These are phyloP conservation scores for Aptenodytes forsteri DNA, from an alignment of 2,113 vertebrate species.

Conservation along the genomic window DNA sequence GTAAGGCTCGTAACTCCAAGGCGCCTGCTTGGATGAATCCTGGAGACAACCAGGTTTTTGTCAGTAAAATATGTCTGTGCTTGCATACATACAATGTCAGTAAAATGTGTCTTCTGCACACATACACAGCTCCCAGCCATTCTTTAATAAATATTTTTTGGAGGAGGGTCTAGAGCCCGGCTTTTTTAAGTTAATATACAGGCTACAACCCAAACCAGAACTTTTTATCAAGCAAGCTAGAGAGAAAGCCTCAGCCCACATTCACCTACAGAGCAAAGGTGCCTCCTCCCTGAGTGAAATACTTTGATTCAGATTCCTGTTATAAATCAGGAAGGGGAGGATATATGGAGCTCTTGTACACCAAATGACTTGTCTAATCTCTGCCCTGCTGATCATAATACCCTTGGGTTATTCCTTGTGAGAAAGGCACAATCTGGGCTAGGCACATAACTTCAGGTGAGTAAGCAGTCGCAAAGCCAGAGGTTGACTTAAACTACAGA, in stretches of 20 bases:
- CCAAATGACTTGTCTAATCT: not conserved
- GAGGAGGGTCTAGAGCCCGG: not conserved
- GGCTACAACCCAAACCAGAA: not conserved
- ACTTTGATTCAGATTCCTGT: not conserved
- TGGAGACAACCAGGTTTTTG: not conserved
- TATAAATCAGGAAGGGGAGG: not conserved
- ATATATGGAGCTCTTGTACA: not conserved
- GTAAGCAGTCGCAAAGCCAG: not conserved
- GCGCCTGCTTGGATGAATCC: not conserved
- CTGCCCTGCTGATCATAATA: not conserved
- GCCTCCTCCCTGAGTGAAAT: not conserved
- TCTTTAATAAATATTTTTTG: not conserved
- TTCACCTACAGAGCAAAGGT: not conserved
- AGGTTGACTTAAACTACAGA: not conserved
- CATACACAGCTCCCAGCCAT: not conserved
- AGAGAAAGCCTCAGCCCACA: not conserved
- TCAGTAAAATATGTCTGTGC: not conserved
- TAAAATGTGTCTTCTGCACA: not conserved
- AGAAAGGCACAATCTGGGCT: not conserved
- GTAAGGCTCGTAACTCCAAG: not conserved
- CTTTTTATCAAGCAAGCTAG: not conserved
- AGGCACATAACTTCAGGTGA: not conserved
- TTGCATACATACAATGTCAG: not conserved
- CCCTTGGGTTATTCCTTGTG: not conserved
- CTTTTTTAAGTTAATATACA: not conserved